Conservation (phyloP, 2,888 invertebrate species). For the Drosophila suboccidentalis region DNA sequence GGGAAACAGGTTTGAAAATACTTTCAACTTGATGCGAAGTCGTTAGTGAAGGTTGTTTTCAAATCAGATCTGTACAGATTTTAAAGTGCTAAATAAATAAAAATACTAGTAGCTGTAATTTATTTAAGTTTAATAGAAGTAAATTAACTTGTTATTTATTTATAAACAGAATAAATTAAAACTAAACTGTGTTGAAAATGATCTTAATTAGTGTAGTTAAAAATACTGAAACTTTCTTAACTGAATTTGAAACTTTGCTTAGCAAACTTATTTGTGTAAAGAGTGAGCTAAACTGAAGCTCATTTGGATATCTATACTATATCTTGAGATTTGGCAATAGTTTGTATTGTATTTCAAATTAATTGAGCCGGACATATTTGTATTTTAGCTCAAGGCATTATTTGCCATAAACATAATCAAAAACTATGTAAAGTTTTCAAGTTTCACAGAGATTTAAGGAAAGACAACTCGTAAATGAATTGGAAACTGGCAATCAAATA, state of each 20-base stretch:
- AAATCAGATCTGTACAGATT: background rate
- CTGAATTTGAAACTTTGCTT: background rate
- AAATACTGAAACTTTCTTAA: too few relatives aligned
- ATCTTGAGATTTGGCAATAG: background rate
- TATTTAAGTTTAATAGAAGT: too few relatives aligned
- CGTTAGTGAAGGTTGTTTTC: background rate
- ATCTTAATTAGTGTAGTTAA: background rate
- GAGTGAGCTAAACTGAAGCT: background rate
- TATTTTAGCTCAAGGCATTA: constrained; percentile 17
- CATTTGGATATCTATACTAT: background rate
- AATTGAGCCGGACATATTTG: constrained; percentile 13
- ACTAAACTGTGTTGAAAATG: background rate
- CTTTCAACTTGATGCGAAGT: background rate
- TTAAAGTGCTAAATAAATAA: background rate
- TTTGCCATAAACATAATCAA: constrained; percentile 4
- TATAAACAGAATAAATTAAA: background rate
- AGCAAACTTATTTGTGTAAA: background rate
- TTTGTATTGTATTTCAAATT: background rate
- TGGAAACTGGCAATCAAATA: constrained; percentile 44
- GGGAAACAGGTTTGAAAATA: background rate
- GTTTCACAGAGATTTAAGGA: constrained; percentile 1
- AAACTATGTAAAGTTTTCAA: background rate
- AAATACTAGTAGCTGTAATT: too few relatives aligned
- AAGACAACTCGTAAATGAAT: constrained; percentile 31
- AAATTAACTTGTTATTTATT: too few relatives aligned